Conservation (phyloP, 2,797 vertebrate species). For the Echiichthys vipera region DNA sequence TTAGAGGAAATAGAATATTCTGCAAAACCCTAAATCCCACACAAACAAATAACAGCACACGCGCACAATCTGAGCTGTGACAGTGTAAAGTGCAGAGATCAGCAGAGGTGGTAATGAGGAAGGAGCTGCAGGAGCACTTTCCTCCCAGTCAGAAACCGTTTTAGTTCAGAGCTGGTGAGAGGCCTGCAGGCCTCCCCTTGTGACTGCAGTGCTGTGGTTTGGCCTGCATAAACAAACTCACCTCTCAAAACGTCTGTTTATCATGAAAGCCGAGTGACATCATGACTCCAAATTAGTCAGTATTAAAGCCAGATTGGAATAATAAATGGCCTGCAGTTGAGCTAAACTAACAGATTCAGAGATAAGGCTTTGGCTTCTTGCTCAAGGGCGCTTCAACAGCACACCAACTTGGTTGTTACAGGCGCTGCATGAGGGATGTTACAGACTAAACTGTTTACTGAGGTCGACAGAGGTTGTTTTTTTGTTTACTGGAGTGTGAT, state of each 20-base stretch:
- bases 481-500: constrained; percentile 59
- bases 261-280: constrained; percentile 17
- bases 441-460: constrained; percentile 6
- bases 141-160: constrained; percentile 26
- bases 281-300: constrained; percentile 27
- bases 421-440: not conserved
- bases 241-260: constrained; percentile 15
- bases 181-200: constrained; percentile 25
- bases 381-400: constrained; percentile 9
- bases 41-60: not conserved
- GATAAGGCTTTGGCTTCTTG: not conserved
- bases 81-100: constrained; percentile 23
- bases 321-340: constrained; percentile 11
- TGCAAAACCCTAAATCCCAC: constrained; percentile 9
- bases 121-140: constrained; percentile 37
- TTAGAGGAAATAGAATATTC: not conserved
- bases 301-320: constrained; percentile 9
- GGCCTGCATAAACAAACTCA: constrained; percentile 31
- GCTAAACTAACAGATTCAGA: constrained; percentile 13
- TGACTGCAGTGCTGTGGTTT: constrained; percentile 38
- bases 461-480: constrained; percentile 57
- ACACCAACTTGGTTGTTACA: constrained; percentile 19
- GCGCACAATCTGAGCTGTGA: constrained; percentile 16
- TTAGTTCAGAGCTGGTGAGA: constrained; percentile 19
- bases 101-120: constrained; percentile 41